Evolutionary conservation across 1,140 invertebrate genomes (phyloP).

Genomic region (Bombus fervidus): DNA sequence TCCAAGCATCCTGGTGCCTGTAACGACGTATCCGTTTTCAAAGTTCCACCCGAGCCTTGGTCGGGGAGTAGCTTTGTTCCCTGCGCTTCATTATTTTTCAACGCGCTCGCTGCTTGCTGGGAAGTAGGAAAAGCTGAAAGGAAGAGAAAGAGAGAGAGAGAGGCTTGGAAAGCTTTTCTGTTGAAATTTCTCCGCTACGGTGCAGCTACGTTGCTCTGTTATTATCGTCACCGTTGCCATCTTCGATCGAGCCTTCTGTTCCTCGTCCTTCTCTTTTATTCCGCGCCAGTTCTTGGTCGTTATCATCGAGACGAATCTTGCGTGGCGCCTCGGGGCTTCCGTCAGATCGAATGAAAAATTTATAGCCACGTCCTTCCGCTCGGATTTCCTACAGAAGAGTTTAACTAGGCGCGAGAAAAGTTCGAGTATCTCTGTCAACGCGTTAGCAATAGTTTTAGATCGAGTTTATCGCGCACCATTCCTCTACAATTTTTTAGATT

Average conservation of each 20-base stretch:
- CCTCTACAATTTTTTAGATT: too few relatives aligned
- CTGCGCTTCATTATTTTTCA: constrained; percentile 24
- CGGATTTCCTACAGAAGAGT: constrained; percentile 29
- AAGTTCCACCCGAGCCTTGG: not conserved
- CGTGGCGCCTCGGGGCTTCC: constrained; percentile 23
- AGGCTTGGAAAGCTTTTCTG: not conserved
- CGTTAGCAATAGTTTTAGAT: too few relatives aligned
- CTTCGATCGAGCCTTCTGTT: not conserved
- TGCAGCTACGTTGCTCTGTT: not conserved
- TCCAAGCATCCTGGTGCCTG: not conserved
- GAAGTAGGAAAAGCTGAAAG: not conserved
- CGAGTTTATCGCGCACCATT: too few relatives aligned
- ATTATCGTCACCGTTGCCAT: constrained; percentile 41
- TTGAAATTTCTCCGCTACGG: not conserved
- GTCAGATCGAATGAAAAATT: constrained; percentile 61
- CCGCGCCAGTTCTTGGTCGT: not conserved
- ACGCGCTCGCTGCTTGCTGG: not conserved
- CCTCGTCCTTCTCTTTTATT: not conserved
- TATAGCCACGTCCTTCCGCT: constrained; percentile 50
- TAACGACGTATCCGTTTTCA: constrained; percentile 32
- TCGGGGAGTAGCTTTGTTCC: constrained; percentile 15
- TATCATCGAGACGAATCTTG: constrained; percentile 31
- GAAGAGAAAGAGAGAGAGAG: not conserved
- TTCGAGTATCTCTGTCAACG: not conserved
- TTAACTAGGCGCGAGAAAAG: constrained; percentile 24